Evolutionary conservation across 2,113 vertebrate genomes (phyloP).

Genomic region (Phrynosoma blainvillii): DNA sequence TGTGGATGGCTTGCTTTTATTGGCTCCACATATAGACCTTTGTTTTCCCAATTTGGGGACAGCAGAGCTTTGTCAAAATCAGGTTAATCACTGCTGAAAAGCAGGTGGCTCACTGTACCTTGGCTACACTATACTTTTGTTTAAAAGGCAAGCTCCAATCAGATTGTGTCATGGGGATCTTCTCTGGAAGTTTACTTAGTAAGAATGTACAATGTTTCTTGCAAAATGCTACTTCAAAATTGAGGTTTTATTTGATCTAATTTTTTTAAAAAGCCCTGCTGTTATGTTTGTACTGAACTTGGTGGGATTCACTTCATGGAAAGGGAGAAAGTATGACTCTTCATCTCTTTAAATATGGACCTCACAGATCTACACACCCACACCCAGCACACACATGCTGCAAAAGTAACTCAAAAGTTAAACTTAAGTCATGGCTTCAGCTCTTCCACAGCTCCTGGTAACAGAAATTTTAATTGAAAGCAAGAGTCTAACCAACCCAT

Average conservation of each 20-base stretch:
- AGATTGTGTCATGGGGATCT: neutral
- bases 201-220: neutral
- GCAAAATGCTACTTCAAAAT: slow-evolving; percentile 9
- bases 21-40: no score
- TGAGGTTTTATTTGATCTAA: no score
- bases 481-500: slow-evolving; percentile 60
- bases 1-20: no score
- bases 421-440: slow-evolving; percentile 40
- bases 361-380: slow-evolving; percentile 35
- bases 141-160: neutral
- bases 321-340: neutral
- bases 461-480: slow-evolving; percentile 66
- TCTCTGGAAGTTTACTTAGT: neutral
- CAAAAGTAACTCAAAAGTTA: slow-evolving; percentile 62
- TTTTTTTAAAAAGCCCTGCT: neutral
- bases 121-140: no score
- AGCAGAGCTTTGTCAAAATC: no score
- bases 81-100: no score
- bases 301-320: neutral
- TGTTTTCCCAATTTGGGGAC: no score
- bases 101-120: no score
- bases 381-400: neutral
- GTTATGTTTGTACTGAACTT: slow-evolving; percentile 5
- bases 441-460: slow-evolving; percentile 5
- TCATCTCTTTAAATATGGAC: slow-evolving; percentile 10